Evolutionary conservation across 1,140 invertebrate species (phyloP), one percentile per base, ranked within the genome.

Genomic region (Camponotus pennsylvanicus): DNA sequence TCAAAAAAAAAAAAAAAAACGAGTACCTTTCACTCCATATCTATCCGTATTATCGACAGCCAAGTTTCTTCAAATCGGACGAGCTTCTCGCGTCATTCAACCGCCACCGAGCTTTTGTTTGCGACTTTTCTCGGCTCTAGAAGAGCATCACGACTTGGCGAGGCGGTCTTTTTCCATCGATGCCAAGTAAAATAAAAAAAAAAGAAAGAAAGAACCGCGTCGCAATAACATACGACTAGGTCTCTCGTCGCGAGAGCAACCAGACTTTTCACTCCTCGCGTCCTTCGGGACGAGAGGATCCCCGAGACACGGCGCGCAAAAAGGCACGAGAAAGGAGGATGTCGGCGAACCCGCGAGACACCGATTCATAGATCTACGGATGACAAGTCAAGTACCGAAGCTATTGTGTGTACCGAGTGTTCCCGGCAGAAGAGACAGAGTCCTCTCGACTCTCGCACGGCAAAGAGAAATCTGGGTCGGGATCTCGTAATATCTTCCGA

Each of bases 11-110:
- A 0, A 27, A 27, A 27, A 27, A 27, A 42, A 61, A 34, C 27
- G 55, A 61, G 55, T 42, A 73, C 79, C 49, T 75, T 73, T 61
- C 67, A 42, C 79, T 82, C 37, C 49, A 52, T 59, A 64, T 70
- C 64, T 63, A 40, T 79, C 61, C 78, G 37, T 67, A 40, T 45
- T 73, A 61, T 83, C 79, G 79, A 73, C 55, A 73, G 69, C 27
- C 5, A 61, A 83, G 69, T 83, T 83, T 82, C 32, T 5, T 27
- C 67, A 18, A 82, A 67, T 61, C 52, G 6, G 49, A 2, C 32
- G n/a, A 21, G 40, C 18, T 15, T 8, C 18, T 34, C 5, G 7
- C 42, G 13, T 34, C 55, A 61, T 73, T 82, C 79, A 59, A n/a
- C 77, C 13, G 1, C 21, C 66, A 6, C 1, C 13, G 49, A 52